These are phyloP conservation scores for Labeo rohita DNA, from an alignment of 2,113 vertebrate species.

Conservation along the genomic window DNA sequence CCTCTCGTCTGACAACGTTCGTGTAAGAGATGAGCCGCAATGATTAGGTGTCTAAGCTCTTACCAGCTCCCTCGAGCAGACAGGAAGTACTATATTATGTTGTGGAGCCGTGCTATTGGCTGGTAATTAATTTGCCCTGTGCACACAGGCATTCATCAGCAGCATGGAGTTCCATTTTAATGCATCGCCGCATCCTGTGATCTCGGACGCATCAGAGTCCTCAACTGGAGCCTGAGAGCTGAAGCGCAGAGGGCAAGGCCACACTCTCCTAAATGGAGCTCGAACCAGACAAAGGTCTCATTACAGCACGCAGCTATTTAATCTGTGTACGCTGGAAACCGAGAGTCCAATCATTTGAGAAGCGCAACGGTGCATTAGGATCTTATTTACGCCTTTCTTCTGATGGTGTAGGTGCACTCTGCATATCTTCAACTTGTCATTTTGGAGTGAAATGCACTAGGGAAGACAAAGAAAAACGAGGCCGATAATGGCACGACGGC, in stretches of 20 bases:
- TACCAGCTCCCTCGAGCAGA: conserved; percentile 38
- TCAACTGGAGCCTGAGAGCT: not conserved
- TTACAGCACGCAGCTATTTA: not conserved
- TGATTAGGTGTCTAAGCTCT: conserved; percentile 50
- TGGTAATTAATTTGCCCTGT: conserved; percentile 50
- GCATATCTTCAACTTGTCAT: conserved; percentile 8
- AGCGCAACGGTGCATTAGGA: not conserved
- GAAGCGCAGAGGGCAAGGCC: not conserved
- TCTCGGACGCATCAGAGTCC: not conserved
- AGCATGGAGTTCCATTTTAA: conserved; percentile 37
- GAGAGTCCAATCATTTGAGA: conserved; percentile 11
- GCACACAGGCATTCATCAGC: conserved; percentile 11
- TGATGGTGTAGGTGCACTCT: not conserved
- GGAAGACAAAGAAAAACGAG: conserved; percentile 27
- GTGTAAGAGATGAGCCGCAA: conserved; percentile 16
- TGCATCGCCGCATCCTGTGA: conserved; percentile 18
- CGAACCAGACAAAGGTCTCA: conserved; percentile 25
- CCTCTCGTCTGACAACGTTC: conserved; percentile 17
- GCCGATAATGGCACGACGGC: conserved; percentile 23
- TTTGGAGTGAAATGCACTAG: conserved; percentile 10
- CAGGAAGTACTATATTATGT: conserved; percentile 51
- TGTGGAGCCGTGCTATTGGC: conserved; percentile 42
- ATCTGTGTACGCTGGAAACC: conserved; percentile 11
- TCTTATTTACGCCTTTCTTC: conserved; percentile 7
- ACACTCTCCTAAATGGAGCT: conserved; percentile 19